Percentiles rank a stretch among this genome's conserved stretches.
Conservation (phyloP, 2,797 vertebrate species). For the Diglossa cyanea region DNA sequence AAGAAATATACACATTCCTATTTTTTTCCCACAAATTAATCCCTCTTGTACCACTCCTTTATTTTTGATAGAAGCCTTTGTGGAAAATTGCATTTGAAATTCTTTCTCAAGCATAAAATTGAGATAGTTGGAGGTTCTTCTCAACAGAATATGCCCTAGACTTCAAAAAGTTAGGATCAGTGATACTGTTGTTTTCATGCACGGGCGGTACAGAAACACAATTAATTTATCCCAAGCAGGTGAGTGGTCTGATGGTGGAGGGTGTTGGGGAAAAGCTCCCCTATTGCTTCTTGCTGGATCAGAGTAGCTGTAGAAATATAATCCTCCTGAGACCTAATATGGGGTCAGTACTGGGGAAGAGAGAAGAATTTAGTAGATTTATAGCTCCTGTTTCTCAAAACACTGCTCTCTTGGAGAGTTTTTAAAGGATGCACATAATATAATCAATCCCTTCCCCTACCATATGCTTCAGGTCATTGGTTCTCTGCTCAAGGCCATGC, state of each 20-base stretch:
- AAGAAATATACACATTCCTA: not conserved
- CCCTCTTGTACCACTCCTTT: not conserved
- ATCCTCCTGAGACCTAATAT: not conserved
- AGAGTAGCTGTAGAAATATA: not conserved
- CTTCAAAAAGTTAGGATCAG: not conserved
- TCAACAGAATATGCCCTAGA: not conserved
- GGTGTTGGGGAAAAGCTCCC: accelerated
- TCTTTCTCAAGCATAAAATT: not conserved
- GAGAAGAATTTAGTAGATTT: not conserved
- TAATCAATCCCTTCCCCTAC: not conserved
- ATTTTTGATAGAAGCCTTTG: not conserved
- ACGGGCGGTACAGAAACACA: not conserved
- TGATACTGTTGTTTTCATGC: not conserved
- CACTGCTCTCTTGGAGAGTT: not conserved
- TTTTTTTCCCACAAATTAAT: not conserved
- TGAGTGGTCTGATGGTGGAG: not conserved
- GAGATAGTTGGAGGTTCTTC: not conserved
- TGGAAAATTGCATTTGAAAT: not conserved
- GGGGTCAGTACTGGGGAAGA: not conserved
- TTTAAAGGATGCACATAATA: not conserved
- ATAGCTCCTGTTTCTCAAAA: not conserved
- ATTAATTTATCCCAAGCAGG: not conserved
- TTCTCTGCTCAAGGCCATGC: not conserved
- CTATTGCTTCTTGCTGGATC: not conserved
- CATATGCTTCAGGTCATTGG: not conserved